Base-by-base conservation (phyloP, 2,113 vertebrate genomes). In the Psittacula cyanocephala region DNA sequence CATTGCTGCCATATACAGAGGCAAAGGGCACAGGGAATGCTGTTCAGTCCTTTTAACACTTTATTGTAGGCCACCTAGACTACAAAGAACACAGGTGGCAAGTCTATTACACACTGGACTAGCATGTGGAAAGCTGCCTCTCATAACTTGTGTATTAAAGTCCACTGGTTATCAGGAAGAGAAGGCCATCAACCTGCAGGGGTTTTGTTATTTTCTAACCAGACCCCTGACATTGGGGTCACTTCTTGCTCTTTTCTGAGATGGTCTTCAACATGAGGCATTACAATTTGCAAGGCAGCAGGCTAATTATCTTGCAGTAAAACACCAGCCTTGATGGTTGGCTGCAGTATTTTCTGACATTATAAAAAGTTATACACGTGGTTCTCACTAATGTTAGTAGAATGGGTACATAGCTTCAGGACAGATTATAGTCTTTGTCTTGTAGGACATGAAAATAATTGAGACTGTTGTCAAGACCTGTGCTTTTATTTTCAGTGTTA, bases 361-460 rank as follows among this genome's bases (percentile, higher is more conserved):
- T 59, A 24, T 80, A 77, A 24, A 24, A 95, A 93, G 88, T 81
- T 93, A 37, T 17, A 46, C 16, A 33, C 92, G 46, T 46, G 88
- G 29, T 77, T 94, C 47, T 81, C 39, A 35, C 62, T 93, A 44
- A 71, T 52, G 43, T 64, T 88, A 14, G 46, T 86, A 72, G 63
- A 84, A 96, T 65, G 70, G 35, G 69, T 77, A 27, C 59, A 68
- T 95, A 87, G 95, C 92, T 96, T 6, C 25, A 86, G 95, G 95
- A 90, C 81, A 95, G 88, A 96, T 95, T 93, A 93, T 15, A 83
- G 77, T 68, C 86, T 88, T 91, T 33, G 3, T 95, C 75, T 95
- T 93, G 52, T 83, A 89, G 49, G 70, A 92, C 52, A 68, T 25
- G 41, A 75, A 95, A 96, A 96, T 91, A 96, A 92, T 94, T 96